These are phyloP conservation scores for Dicentrarchus labrax DNA, from an alignment of 2,113 vertebrate species.

Conservation along the genomic window DNA sequence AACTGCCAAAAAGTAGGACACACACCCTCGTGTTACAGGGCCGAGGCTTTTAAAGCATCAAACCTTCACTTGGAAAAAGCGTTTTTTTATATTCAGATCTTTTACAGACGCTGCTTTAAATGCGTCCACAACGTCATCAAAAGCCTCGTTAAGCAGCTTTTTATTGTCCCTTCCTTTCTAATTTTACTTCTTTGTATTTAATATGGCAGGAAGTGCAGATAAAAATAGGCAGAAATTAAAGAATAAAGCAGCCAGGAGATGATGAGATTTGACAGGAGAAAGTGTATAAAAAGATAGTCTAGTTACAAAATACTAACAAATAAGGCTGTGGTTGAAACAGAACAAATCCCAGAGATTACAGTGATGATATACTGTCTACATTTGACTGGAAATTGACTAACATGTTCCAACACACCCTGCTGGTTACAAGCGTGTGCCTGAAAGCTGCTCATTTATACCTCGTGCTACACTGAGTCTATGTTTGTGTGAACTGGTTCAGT, in stretches of 20 bases:
- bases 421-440: constrained; percentile 33
- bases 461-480: background rate
- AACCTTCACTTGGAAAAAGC: constrained; percentile 24
- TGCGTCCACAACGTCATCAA: constrained; percentile 3
- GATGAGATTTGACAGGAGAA: constrained; percentile 16
- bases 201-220: constrained; percentile 15
- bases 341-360: constrained; percentile 25
- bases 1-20: constrained; percentile 74
- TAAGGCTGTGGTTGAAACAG: constrained; percentile 2
- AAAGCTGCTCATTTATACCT: constrained; percentile 23
- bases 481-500: constrained; percentile 48
- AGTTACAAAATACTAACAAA: constrained; percentile 17
- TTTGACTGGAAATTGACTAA: constrained; percentile 27
- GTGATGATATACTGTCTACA: constrained; percentile 11
- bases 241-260: constrained; percentile 16
- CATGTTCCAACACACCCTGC: constrained; percentile 46
- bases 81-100: constrained; percentile 9
- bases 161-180: background rate
- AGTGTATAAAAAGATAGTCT: background rate
- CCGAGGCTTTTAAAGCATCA: constrained; percentile 42
- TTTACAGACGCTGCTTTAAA: constrained; percentile 50
- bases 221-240: constrained; percentile 37
- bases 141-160: constrained; percentile 1
- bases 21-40: constrained; percentile 57
- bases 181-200: background rate